Conservation (phyloP, 2,888 invertebrate species). For the Pollenia angustigena region DNA sequence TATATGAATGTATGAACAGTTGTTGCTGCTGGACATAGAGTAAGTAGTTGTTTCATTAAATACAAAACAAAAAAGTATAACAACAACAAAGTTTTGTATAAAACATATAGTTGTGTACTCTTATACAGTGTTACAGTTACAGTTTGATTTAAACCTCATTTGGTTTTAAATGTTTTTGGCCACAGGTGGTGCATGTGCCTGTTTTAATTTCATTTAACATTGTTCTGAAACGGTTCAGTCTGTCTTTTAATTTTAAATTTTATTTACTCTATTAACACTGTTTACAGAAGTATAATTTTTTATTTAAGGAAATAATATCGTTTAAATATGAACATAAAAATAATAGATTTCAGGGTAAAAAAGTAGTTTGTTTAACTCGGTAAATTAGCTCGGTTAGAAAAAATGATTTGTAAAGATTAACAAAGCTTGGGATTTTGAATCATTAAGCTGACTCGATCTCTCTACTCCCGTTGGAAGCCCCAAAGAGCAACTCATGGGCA, state of each 20-base stretch:
- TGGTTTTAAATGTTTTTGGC: conserved; percentile 71
- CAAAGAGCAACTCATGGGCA: too few species aligned
- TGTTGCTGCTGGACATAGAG: conserved; percentile 8
- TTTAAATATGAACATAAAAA: neutral
- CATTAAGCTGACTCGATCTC: too few species aligned
- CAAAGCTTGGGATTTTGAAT: too few species aligned
- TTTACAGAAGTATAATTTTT: neutral
- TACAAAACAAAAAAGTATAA: conserved; percentile 14
- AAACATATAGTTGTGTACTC: neutral
- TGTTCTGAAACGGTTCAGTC: conserved; percentile 48
- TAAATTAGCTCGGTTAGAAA: too few species aligned
- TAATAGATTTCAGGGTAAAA: too few species aligned
- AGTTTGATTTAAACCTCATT: conserved; percentile 71
- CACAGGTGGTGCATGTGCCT: conserved; percentile 71
- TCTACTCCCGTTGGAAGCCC: too few species aligned
- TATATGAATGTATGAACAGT: conserved; percentile 12
- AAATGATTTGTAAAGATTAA: too few species aligned
- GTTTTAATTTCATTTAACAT: conserved; percentile 72
- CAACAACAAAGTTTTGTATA: conserved; percentile 13
- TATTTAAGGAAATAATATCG: neutral
- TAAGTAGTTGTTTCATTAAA: conserved; percentile 43
- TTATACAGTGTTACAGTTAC: conserved; percentile 36
- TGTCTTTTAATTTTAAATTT: conserved; percentile 11
- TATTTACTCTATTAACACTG: conserved; percentile 38
- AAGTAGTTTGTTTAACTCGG: too few species aligned